A percentile compares a stretch with the other conserved stretches of the same genome.
These are phyloP conservation scores for Neotoma lepida DNA, from an alignment of 2,113 vertebrate genomes.

Conservation along the genomic window DNA sequence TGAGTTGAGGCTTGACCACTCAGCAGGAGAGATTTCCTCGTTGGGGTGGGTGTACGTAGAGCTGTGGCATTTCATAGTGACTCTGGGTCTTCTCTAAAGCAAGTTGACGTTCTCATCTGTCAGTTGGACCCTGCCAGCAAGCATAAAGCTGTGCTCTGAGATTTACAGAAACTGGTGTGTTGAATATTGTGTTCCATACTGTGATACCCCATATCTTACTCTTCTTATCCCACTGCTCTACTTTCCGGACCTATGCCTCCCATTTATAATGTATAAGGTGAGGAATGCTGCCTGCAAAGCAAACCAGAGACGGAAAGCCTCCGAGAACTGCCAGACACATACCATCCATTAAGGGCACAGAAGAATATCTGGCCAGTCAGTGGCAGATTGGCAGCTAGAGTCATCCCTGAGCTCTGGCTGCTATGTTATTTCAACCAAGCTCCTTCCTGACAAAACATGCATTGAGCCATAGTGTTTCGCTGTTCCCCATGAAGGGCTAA, in stretches of 20 bases:
- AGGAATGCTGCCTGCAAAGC: neutral
- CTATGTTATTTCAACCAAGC: neutral
- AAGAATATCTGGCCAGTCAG: too few relatives aligned
- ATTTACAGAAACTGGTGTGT: neutral
- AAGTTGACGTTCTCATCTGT: neutral
- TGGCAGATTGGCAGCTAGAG: neutral
- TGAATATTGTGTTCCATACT: neutral
- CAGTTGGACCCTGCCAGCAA: neutral
- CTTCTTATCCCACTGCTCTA: neutral
- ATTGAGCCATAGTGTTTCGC: neutral
- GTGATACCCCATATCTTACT: fast-evolving
- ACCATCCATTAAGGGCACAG: neutral
- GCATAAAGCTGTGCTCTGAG: neutral
- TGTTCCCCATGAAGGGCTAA: neutral
- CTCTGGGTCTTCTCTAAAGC: neutral
- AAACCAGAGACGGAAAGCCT: neutral
- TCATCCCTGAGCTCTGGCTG: too few relatives aligned
- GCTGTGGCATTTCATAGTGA: neutral
- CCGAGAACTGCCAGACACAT: neutral
- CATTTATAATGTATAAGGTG: neutral
- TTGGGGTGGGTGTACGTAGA: neutral
- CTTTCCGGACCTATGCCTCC: neutral
- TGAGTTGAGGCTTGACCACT: neutral
- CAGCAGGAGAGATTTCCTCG: neutral
- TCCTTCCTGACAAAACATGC: neutral